These are phyloP conservation scores for Mythimna lalbum DNA, from an alignment of 2,888 invertebrate genomes.

Conservation along the genomic window DNA sequence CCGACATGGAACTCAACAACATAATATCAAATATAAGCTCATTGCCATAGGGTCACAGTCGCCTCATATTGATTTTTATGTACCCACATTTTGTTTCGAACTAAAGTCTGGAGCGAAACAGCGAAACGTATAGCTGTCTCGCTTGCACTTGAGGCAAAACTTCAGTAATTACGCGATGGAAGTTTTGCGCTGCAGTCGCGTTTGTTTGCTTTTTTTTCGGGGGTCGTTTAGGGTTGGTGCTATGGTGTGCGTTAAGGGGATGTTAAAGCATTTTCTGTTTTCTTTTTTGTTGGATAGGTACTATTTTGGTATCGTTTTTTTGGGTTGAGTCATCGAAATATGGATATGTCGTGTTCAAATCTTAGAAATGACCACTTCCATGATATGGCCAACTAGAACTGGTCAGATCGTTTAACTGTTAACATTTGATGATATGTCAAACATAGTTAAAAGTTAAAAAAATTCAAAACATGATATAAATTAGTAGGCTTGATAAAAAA, in stretches of 20 bases:
- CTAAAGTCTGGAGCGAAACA: conserved; percentile 66
- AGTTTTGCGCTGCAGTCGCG: conserved; percentile 32
- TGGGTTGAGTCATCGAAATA: neutral
- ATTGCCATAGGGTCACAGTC: conserved; percentile 55
- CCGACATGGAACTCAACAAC: conserved; percentile 8
- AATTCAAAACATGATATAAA: no score
- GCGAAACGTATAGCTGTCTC: conserved; percentile 66
- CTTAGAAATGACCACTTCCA: no score
- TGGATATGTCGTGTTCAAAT: no score
- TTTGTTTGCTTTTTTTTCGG: conserved; percentile 46
- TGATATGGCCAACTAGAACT: no score
- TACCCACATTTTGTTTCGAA: conserved; percentile 77
- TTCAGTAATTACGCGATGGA: conserved; percentile 44
- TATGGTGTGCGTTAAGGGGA: conserved; percentile 10
- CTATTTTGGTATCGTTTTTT: neutral
- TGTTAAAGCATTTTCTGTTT: neutral
- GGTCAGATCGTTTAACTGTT: no score
- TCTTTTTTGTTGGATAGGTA: neutral
- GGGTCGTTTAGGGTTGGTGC: conserved; percentile 22
- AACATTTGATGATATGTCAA: no score
- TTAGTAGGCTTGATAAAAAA: no score
- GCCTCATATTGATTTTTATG: conserved; percentile 80
- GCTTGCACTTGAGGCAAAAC: conserved; percentile 62
- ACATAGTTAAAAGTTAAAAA: no score
- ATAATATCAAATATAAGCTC: conserved; percentile 2